Percentiles rank a stretch among this genome's conserved stretches.
Evolutionary conservation across 2,797 vertebrate genomes (phyloP).

Genomic region (Pyrocephalus nanus): DNA sequence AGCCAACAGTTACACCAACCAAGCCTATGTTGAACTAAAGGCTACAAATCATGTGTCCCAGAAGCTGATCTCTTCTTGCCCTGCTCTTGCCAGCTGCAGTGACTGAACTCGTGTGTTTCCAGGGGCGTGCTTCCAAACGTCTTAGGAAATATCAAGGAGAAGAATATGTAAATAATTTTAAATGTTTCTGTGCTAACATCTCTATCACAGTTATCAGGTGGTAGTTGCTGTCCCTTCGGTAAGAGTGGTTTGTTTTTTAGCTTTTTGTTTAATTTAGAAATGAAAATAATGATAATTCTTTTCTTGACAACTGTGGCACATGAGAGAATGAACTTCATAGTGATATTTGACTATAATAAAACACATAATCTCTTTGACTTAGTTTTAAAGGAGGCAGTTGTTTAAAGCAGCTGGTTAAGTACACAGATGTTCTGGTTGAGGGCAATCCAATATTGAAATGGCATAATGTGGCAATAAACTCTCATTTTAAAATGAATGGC

Average conservation of each 20-base stretch:
- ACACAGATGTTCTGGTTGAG: constrained; percentile 43
- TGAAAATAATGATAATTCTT: neutral
- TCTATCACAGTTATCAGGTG: neutral
- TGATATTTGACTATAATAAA: constrained; percentile 14
- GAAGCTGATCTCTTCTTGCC: neutral
- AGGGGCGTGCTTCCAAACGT: neutral
- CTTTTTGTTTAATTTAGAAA: neutral
- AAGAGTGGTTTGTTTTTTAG: neutral
- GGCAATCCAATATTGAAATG: constrained; percentile 17
- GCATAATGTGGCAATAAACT: constrained; percentile 12
- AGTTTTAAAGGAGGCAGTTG: constrained; percentile 26
- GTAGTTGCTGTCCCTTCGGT: neutral
- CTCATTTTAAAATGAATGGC: neutral
- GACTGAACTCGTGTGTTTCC: neutral
- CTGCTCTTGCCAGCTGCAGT: neutral
- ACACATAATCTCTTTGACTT: constrained; percentile 6
- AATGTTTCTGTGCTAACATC: neutral
- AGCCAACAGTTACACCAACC: neutral
- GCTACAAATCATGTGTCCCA: accelerated
- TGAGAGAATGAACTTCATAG: neutral
- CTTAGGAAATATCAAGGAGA: neutral
- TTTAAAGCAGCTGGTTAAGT: constrained; percentile 57
- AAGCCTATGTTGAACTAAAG: neutral
- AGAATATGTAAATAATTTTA: neutral
- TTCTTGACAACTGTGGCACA: neutral